A percentile compares a stretch with the other conserved stretches of the same genome.
Conservation (phyloP, 2,888 invertebrate genomes). For the Nemotelus pantherinus region DNA sequence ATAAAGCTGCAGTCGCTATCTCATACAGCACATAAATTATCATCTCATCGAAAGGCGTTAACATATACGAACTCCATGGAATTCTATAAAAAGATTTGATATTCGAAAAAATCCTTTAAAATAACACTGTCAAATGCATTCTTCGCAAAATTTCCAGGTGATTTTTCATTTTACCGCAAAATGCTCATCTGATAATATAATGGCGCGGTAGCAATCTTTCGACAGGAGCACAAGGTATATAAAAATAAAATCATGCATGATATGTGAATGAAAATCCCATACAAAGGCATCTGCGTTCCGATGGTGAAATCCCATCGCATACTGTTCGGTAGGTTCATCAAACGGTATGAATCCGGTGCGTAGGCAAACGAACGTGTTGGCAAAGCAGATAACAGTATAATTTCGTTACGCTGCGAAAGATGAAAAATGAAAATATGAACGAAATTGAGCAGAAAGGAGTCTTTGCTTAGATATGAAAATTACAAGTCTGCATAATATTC, state of each 20-base stretch:
- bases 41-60: too few species aligned
- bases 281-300: too few species aligned
- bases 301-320: neutral
- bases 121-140: too few species aligned
- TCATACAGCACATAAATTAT: too few species aligned
- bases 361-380: constrained; percentile 11
- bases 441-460: constrained; percentile 12
- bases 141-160: too few species aligned
- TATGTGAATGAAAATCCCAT: too few species aligned
- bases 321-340: neutral
- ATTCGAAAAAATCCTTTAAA: too few species aligned
- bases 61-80: too few species aligned
- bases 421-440: constrained; percentile 36
- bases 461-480: neutral
- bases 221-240: neutral
- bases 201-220: neutral
- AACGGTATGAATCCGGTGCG: neutral
- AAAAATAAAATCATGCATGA: too few species aligned
- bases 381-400: constrained; percentile 19
- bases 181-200: neutral
- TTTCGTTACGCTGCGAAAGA: constrained; percentile 19
- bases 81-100: too few species aligned
- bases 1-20: too few species aligned
- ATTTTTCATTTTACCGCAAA: neutral
- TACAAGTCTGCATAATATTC: neutral